Evolutionary conservation across 2,113 vertebrate genomes (phyloP), one percentile per base, ranked within the genome.

Genomic region (Bothrops jararaca): DNA sequence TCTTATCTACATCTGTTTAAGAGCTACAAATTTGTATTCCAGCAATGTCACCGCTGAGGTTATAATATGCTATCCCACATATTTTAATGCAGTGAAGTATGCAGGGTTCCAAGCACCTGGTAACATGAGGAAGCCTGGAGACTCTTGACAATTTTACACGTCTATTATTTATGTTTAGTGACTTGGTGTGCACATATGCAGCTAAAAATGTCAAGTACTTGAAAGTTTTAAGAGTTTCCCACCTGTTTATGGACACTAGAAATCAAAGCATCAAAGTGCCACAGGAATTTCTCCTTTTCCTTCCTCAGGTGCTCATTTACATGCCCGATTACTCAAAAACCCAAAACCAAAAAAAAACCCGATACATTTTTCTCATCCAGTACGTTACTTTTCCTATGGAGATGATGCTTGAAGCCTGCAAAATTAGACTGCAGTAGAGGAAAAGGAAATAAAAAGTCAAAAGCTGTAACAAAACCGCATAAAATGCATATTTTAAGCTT

Each of bases 161-260:
- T 91, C n/a, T 29, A 18, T 90, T 52, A 88, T 80, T 54, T 56
- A 5, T 54, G 52, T 88, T 69, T 42, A n/a, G 13, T 91, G 92
- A 69, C 90, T 20, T 80, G 89, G 50, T 69, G 6, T 24, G 74
- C 34, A 64, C 60, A 26, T 53, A 52, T 13, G 0, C 91, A 93
- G 94, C 90, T 92, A 94, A 95, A 60, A 90, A 29, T 90, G 42
- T 53, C 18, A 1, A 58, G 92, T 95, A 94, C 91, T 94, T 90
- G 95, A 91, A 95, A 7, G 90, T 92, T 90, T 88, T 92, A 94
- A 89, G 93, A 91, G 90, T 95, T 95, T 89, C 7, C n/a, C 91
- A 93, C 74, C 91, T 58, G 90, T 95, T 87, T 89, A 95, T 69
- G 95, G 95, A 91, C 94, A 95, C 87, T 20, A 74, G 0, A 60